phyloP scores from a whole-genome alignment of 2,797 vertebrate species.

The Sebastes jordani region DNA sequence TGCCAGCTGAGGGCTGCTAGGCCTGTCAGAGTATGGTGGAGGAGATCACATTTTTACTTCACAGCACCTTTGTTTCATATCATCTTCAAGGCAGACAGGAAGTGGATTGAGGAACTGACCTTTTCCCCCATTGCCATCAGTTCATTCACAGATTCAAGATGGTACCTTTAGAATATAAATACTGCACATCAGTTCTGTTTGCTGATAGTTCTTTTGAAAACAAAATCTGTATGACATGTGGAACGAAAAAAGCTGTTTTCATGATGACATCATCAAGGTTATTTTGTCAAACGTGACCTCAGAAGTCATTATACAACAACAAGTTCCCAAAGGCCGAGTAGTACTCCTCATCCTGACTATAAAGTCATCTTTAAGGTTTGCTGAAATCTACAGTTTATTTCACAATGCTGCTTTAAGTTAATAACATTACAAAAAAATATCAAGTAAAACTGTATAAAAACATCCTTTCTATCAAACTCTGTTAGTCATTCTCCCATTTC shows the following conservation, averaged over 20 bases:
- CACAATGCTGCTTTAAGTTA: not conserved
- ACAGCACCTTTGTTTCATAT: not conserved
- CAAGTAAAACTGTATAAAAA: not conserved
- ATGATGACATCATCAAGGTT: not conserved
- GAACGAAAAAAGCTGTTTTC: not conserved
- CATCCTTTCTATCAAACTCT: not conserved
- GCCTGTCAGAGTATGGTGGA: not conserved
- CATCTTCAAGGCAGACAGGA: not conserved
- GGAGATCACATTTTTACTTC: not conserved
- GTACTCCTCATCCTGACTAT: not conserved
- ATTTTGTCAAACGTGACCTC: not conserved
- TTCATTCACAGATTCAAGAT: not conserved
- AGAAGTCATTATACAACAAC: not conserved
- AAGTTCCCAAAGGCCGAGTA: not conserved
- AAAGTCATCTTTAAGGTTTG: not conserved
- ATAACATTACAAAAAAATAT: not conserved
- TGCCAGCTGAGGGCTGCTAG: not conserved
- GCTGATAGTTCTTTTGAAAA: not conserved
- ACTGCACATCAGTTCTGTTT: not conserved
- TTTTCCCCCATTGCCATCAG: not conserved
- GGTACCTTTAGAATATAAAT: not conserved
- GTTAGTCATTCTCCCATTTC: not conserved
- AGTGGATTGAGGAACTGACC: not conserved
- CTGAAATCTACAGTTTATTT: not conserved
- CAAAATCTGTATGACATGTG: not conserved